Evolutionary conservation across 2,797 vertebrate genomes (phyloP), one percentile per base, ranked within the genome.

Genomic region (Natrix natrix): DNA sequence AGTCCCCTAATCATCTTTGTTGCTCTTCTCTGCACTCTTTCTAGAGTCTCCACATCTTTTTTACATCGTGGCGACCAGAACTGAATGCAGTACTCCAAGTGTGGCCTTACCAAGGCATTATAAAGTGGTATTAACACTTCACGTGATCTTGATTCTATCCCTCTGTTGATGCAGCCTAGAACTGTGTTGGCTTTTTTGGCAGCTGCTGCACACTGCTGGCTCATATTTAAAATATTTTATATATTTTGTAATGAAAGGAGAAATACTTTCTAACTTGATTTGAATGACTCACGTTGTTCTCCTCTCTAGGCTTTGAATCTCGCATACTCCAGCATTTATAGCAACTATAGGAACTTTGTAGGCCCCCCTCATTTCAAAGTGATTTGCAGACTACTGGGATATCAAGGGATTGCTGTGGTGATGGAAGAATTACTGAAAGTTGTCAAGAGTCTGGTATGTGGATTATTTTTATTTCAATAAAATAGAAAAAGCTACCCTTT

Each of bases 381-480:
- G 94, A 99, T 99, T 97, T 99, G 99, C 97, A 97, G 99, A 92
- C 98, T 99, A 91, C 98, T 99, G 28, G 99, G 99, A n/a, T 99
- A 99, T 95, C 99, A 99, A 97, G 99, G 99, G 91, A 99, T 99
- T 26, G 99, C 99, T 0, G 99, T 99, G 94, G 99, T 99, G 95
- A 99, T 99, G 99, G 99, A 99, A 93, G 99, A 99, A 92, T 97
- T 99, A 96, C 98, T 99, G 94, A 99, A 99, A 97, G 99, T 99
- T 1, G 99, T 99, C 95, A 99, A 99, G 97, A 99, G 99, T 96
- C 97, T 99, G 98, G 99, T 99, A 98, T 97, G 96, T 91, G 89
- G 66, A 20, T 43, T 13, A 48, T 83, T 37, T 90, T 87, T 20
- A 48, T 59, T 86, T 92, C 32, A 93, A 3, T 93, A 24, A 57